These are phyloP conservation scores for Calyptomena viridis DNA, from an alignment of 2,113 vertebrate genomes.

Conservation along the genomic window DNA sequence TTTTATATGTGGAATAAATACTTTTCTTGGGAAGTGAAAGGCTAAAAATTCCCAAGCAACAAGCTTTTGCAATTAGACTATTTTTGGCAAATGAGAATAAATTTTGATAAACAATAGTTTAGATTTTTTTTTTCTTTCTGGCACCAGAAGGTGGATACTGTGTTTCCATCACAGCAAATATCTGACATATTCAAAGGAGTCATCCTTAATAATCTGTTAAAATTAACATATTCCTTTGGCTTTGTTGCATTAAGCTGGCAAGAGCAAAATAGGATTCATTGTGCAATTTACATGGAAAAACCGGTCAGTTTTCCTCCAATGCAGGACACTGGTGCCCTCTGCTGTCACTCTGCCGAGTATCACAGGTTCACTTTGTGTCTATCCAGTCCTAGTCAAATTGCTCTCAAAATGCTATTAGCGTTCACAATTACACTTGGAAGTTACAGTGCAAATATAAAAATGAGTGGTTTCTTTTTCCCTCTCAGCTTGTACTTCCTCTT, in stretches of 20 bases:
- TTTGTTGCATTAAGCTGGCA: constrained; percentile 11
- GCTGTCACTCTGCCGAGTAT: constrained; percentile 52
- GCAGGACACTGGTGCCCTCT: constrained; percentile 73
- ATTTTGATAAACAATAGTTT: neutral
- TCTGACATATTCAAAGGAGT: neutral
- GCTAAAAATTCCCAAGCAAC: neutral
- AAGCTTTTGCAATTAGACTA: neutral
- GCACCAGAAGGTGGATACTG: neutral
- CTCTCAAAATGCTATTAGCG: neutral
- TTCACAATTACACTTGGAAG: neutral
- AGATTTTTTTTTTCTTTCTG: neutral
- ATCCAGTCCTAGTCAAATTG: neutral
- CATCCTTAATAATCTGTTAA: neutral
- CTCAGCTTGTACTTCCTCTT: neutral
- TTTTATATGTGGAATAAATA: neutral
- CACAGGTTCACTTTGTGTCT: neutral
- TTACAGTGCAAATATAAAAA: neutral
- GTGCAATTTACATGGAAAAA: neutral
- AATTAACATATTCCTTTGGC: neutral
- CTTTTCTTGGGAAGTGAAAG: neutral
- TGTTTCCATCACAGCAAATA: neutral
- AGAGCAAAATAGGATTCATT: neutral
- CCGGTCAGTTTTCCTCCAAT: neutral
- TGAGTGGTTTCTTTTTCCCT: neutral
- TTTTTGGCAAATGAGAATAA: neutral